These are phyloP conservation scores for Charaxes varanes DNA, from an alignment of 1,140 invertebrate species.

Conservation along the genomic window DNA sequence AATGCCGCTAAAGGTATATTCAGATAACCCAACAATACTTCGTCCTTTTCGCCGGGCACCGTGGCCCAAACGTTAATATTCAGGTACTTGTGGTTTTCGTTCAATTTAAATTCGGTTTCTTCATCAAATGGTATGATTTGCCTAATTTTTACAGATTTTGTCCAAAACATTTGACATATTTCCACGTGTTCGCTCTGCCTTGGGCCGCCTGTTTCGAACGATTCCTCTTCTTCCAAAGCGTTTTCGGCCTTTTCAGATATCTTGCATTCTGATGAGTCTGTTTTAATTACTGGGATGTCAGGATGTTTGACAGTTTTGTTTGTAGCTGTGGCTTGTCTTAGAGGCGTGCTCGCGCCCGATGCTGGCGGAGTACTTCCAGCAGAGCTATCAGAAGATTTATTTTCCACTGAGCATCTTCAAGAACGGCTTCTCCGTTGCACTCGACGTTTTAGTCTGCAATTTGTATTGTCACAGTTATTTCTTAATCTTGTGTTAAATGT, in stretches of 20 bases:
- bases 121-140: conserved; percentile 83
- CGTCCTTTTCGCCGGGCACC: conserved; percentile 75
- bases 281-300: conserved; percentile 60
- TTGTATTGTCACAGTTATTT: too few species aligned
- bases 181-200: conserved; percentile 62
- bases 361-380: conserved; percentile 72
- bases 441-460: too few species aligned
- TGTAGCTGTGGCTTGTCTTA: conserved; percentile 42
- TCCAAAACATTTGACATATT: conserved; percentile 72
- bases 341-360: conserved; percentile 71
- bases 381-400: conserved; percentile 71
- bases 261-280: conserved; percentile 60
- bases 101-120: conserved; percentile 81
- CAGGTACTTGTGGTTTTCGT: conserved; percentile 82
- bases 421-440: too few species aligned
- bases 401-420: conserved; percentile 74
- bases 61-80: conserved; percentile 89
- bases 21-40: conserved; percentile 83
- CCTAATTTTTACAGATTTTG: conserved; percentile 59
- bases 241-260: conserved; percentile 43
- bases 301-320: conserved; percentile 61
- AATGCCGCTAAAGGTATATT: conserved; percentile 87
- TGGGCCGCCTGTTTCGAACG: conserved; percentile 57
- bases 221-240: conserved; percentile 45
- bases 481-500: too few species aligned